Percentiles rank a stretch among this genome's conserved stretches.
phyloP scores from a whole-genome alignment of 2,888 invertebrate species.

The Eupithecia pulchellata region DNA sequence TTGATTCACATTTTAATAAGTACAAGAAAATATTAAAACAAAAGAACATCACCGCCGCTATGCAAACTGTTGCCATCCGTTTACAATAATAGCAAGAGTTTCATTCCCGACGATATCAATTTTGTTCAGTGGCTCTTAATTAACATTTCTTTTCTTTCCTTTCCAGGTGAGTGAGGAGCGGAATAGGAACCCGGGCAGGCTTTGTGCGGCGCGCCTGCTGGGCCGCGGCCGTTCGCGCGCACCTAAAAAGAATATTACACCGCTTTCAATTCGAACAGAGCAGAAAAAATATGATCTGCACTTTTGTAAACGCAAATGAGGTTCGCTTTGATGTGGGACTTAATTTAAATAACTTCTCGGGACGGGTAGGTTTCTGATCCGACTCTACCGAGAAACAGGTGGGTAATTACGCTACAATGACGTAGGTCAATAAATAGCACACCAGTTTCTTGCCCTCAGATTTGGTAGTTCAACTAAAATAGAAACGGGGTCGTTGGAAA shows the following conservation, averaged over 20 bases:
- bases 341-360: conserved; percentile 73
- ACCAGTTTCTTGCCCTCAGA: conserved; percentile 30
- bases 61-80: conserved; percentile 68
- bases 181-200: conserved; percentile 75
- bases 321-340: conserved; percentile 75
- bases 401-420: conserved; percentile 56
- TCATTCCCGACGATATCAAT: conserved; percentile 79
- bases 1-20: conserved; percentile 29
- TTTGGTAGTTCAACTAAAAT: conserved; percentile 13
- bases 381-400: conserved; percentile 49
- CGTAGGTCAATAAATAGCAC: conserved; percentile 47
- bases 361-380: conserved; percentile 56
- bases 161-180: conserved; percentile 82
- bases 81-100: conserved; percentile 74
- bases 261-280: conserved; percentile 80
- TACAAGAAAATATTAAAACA: conserved; percentile 46
- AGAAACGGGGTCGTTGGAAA: conserved; percentile 33
- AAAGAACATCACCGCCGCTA: conserved; percentile 49
- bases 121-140: conserved; percentile 83
- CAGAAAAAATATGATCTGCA: conserved; percentile 81
- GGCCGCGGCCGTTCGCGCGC: conserved; percentile 54
- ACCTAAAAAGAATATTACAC: conserved; percentile 81
- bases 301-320: conserved; percentile 83
- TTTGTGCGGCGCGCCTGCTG: conserved; percentile 65
- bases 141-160: conserved; percentile 84